Percentiles rank a stretch among this genome's conserved stretches.
These are phyloP conservation scores for Nesoenas mayeri DNA, from an alignment of 2,113 vertebrate species.

Conservation along the genomic window DNA sequence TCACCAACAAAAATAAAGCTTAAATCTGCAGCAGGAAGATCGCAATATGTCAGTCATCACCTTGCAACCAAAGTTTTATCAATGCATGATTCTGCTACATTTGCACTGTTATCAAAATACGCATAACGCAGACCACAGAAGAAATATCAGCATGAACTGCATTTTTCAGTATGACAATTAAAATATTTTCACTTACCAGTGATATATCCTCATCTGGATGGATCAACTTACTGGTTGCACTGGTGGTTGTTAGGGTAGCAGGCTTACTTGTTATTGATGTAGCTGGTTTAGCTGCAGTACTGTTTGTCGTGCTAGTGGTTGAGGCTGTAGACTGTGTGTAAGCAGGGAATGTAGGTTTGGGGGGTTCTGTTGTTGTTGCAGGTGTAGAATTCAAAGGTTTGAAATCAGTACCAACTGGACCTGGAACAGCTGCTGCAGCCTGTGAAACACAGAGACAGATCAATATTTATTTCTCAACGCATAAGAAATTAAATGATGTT, in stretches of 20 bases:
- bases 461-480: conserved; percentile 10
- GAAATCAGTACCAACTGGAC: conserved; percentile 87
- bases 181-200: conserved; percentile 88
- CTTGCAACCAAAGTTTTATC: not conserved
- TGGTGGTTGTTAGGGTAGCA: conserved; percentile 95
- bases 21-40: not conserved
- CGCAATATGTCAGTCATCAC: not conserved
- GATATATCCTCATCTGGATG: conserved; percentile 99
- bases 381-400: conserved; percentile 87
- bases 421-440: conserved; percentile 90
- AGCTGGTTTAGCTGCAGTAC: conserved; percentile 93
- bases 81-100: not conserved
- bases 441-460: conserved; percentile 70
- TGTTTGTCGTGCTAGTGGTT: conserved; percentile 93
- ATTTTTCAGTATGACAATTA: not conserved
- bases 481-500: not conserved
- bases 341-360: conserved; percentile 98
- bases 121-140: not conserved
- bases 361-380: conserved; percentile 85
- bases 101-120: not conserved
- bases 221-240: conserved; percentile 99
- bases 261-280: conserved; percentile 97
- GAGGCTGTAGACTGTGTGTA: conserved; percentile 92
- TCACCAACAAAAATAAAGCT: not conserved
- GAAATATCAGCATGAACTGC: not conserved